These are phyloP conservation scores for Mythimna albipuncta DNA, from an alignment of 2,888 invertebrate species.

Conservation along the genomic window DNA sequence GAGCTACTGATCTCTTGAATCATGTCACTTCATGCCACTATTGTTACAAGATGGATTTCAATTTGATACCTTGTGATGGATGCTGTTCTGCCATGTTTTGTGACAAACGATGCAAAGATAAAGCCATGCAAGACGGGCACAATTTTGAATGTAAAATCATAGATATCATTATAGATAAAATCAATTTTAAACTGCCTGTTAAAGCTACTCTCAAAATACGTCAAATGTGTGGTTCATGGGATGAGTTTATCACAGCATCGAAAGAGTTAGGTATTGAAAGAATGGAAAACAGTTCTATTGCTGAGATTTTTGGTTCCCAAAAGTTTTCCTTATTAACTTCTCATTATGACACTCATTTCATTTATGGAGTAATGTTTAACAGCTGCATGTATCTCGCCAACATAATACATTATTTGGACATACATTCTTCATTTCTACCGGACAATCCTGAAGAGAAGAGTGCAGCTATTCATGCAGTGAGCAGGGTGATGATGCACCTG, in stretches of 20 bases:
- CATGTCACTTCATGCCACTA: conserved; percentile 20
- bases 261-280: conserved; percentile 28
- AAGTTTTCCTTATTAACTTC: conserved; percentile 46
- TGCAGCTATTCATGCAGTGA: conserved; percentile 33
- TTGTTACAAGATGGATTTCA: conserved; percentile 36
- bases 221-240: conserved; percentile 45
- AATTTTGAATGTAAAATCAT: conserved; percentile 42
- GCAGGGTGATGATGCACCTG: conserved; percentile 47
- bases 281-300: conserved; percentile 22
- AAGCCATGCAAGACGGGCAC: conserved; percentile 36
- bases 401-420: conserved; percentile 39
- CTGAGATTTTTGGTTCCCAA: conserved; percentile 35
- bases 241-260: conserved; percentile 51
- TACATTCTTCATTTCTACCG: conserved; percentile 34
- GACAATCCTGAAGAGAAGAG: conserved; percentile 20
- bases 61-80: conserved; percentile 44
- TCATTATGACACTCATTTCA: conserved; percentile 34
- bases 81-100: conserved; percentile 39
- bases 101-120: conserved; percentile 35
- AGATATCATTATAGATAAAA: background rate
- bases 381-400: conserved; percentile 26
- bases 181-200: conserved; percentile 8
- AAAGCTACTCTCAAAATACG: conserved; percentile 40
- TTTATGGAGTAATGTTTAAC: conserved; percentile 30
- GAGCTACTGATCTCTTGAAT: conserved; percentile 5